Base-by-base conservation (phyloP, 2,888 invertebrate genomes). In the Podotricha telesiphe region DNA sequence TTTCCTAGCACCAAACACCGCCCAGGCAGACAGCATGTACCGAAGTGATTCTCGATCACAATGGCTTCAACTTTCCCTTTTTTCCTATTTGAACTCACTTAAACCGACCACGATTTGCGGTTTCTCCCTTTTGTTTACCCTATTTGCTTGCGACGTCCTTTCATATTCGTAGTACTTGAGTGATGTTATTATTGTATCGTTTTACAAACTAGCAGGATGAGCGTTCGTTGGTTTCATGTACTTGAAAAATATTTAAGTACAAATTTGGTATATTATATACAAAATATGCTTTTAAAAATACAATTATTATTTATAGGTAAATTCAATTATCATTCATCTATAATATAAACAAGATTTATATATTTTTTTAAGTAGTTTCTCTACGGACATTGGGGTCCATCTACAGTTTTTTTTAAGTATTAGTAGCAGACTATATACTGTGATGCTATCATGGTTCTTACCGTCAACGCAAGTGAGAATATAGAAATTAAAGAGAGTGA, bases 81-180 rank as follows among this genome's bases (percentile, higher is more conserved):
- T 87, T 89, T 85, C 84, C 78, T 91, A 87, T 91, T 90, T 91
- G 86, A 86, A 87, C 84, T 89, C 85, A 88, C 89, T 91, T 88
- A 87, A 87, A 86, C 83, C 82, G 76, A 77, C 79, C 82, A 78
- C 80, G 82, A 81, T 81, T 82, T 79, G 83, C 79, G 82, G 84
- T 82, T 79, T 77, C 82, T 75, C 79, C 81, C 80, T 82, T 83
- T 81, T 85, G 80, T 86, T 84, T 82, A 80, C 81, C 80, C 77
- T 85, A 82, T 84, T 86, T 85, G 82, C 81, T 81, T 78, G 76
- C 76, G 79, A 83, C 82, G 83, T 82, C 82, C 78, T 83, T 79
- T 76, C 79, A 71, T 76, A 70, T 76, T 75, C 65, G 65, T 68
- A 72, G 73, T 69, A 70, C 74, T 73, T 68, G 68, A 75, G 72